These are phyloP conservation scores for Passerina amoena DNA, from an alignment of 2,113 vertebrate species.

Conservation along the genomic window DNA sequence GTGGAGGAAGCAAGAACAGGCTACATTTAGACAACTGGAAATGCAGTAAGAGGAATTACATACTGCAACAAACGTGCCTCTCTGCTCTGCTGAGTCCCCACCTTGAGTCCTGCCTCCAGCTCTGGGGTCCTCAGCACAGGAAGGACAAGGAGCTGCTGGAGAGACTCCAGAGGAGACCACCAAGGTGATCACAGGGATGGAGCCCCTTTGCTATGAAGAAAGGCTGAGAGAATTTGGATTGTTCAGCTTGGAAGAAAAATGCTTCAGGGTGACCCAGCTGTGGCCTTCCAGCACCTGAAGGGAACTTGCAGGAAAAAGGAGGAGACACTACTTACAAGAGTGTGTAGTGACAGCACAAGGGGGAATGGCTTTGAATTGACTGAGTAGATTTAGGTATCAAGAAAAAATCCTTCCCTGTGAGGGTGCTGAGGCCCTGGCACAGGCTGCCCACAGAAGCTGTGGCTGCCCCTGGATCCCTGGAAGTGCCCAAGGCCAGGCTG, in stretches of 20 bases:
- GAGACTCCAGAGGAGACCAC: background rate
- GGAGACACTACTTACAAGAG: background rate
- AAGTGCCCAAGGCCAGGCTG: background rate
- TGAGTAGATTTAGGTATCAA: background rate
- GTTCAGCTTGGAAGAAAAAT: background rate
- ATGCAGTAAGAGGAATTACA: background rate
- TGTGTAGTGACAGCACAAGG: background rate
- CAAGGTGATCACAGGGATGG: background rate
- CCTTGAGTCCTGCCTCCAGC: background rate
- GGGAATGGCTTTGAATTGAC: background rate
- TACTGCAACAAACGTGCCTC: rapidly evolving
- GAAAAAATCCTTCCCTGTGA: background rate
- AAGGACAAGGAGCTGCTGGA: background rate
- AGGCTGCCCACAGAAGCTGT: background rate
- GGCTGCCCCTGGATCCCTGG: background rate
- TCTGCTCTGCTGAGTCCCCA: background rate
- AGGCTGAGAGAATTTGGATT: background rate
- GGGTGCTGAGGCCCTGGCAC: background rate
- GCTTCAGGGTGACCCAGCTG: background rate
- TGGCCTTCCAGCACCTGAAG: background rate
- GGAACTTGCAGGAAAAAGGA: background rate
- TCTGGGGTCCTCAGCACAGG: background rate
- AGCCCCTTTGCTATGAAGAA: background rate
- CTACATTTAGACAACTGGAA: background rate
- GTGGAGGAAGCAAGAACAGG: background rate